Evolutionary conservation across 2,113 vertebrate species (phyloP).

Genomic region (Antennarius striatus): DNA sequence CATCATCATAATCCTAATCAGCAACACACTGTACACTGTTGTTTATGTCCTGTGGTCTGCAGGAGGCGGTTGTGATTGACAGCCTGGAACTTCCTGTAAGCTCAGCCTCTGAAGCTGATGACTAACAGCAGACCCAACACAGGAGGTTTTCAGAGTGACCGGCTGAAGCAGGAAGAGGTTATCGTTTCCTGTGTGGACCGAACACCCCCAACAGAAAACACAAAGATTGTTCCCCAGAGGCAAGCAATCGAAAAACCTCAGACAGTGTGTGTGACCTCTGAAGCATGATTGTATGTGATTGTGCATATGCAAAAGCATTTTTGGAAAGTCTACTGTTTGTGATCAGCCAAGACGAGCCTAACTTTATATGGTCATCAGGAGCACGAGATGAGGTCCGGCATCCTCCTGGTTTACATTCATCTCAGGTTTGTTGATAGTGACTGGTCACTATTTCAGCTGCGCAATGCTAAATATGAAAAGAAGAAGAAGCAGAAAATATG

Average conservation of each 20-base stretch:
- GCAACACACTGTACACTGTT: too few species aligned
- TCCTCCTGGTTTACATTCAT: slow-evolving; percentile 54
- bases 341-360: slow-evolving; percentile 39
- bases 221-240: slow-evolving; percentile 31
- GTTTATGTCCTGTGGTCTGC: background rate
- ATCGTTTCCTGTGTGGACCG: slow-evolving; percentile 70
- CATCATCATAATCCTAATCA: background rate
- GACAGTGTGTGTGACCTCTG: slow-evolving; percentile 48
- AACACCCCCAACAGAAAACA: slow-evolving; percentile 22
- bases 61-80: slow-evolving; percentile 4
- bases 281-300: slow-evolving; percentile 17
- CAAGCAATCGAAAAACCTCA: slow-evolving; percentile 36
- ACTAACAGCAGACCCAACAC: slow-evolving; percentile 22
- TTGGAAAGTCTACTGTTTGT: slow-evolving; percentile 34
- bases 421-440: slow-evolving; percentile 47
- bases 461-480: background rate
- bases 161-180: slow-evolving; percentile 68
- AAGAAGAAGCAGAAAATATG: background rate
- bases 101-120: slow-evolving; percentile 9
- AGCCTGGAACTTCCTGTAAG: background rate
- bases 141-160: slow-evolving; percentile 33
- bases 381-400: slow-evolving; percentile 32
- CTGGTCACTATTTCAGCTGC: slow-evolving; percentile 13
- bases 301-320: slow-evolving; percentile 21
- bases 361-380: slow-evolving; percentile 74